These are phyloP conservation scores for Umimayanthus chanpuru DNA, from an alignment of 92 coral and sea anemone species.

Conservation along the genomic window DNA sequence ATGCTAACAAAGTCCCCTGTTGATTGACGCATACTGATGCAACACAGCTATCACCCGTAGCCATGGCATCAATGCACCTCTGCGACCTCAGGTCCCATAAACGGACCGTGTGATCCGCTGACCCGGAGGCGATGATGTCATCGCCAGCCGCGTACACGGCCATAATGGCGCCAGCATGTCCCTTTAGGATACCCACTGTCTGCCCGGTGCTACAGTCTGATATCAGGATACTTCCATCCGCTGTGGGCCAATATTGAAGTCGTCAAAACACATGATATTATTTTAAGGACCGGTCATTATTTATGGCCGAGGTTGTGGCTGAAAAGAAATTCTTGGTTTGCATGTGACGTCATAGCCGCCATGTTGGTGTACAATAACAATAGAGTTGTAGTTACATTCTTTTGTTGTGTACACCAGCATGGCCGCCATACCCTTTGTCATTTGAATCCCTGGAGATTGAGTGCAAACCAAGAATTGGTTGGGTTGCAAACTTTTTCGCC, in stretches of 20 bases:
- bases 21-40: conserved; percentile 91
- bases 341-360: no score
- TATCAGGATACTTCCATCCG: conserved; percentile 83
- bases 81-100: conserved; percentile 95
- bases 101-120: conserved; percentile 94
- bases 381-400: no score
- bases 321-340: no score
- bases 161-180: conserved; percentile 92
- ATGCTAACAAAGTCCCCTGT: conserved; percentile 75
- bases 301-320: no score
- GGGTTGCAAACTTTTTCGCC: no score
- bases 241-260: conserved; percentile 43
- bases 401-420: no score
- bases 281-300: no score
- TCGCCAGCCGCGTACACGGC: conserved; percentile 88
- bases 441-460: no score
- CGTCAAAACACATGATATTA: background rate
- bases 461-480: no score
- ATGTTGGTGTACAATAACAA: no score
- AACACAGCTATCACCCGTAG: conserved; percentile 93
- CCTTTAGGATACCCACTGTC: conserved; percentile 83
- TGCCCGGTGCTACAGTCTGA: conserved; percentile 94
- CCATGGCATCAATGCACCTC: conserved; percentile 90
- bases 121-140: conserved; percentile 94
- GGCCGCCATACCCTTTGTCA: no score